Base-by-base conservation (phyloP, 2,888 invertebrate genomes). In the Tetragonisca angustula region DNA sequence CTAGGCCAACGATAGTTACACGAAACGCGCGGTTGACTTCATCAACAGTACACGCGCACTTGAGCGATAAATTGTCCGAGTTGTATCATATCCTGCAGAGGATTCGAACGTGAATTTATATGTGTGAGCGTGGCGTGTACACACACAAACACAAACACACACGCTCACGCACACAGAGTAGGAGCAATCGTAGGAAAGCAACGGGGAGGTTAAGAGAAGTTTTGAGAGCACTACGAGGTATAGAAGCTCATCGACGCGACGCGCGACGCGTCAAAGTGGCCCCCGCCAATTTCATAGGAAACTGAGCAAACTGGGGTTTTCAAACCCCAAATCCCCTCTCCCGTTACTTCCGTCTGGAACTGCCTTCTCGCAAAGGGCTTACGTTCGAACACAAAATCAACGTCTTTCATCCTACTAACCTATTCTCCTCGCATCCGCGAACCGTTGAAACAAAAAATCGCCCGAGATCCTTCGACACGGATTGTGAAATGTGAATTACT, bases 241-340 rank as follows among this genome's bases (percentile, higher is more conserved):
- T 87, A 88, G 89, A 83, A 87, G 90, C 89, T 91, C 91, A 90
- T 92, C 92, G 91, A 88, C 89, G 92, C 92, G 92, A 92, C 92
- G 92, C 92, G 92, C 92, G 91, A 88, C 89, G 92, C 92, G 92
- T 92, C 92, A 92, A 92, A 92, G 91, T 92, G 91, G 87, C 88
- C 88, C 88, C 88, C 85, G 87, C 90, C 91, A 92, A 92, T 92
- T 92, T 92, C 91, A 92, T 91, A 92, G 89, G 84, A 86, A 91
- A 88, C 87, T 91, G 91, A 92, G 91, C 92, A 92, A 90, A 89
- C 87, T 88, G 91, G 75, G 88, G 85, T 87, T 90, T 90, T 89
- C 89, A 88, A 84, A 82, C 83, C 72, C 19, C 21, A 15, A 52
- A 17, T 61, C 24, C 9, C 27, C 27, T 6, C 6, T 61, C 6